phyloP scores from a whole-genome alignment of 53 echinoderm and acorn worm genomes.

The Actinopyga echinites region DNA sequence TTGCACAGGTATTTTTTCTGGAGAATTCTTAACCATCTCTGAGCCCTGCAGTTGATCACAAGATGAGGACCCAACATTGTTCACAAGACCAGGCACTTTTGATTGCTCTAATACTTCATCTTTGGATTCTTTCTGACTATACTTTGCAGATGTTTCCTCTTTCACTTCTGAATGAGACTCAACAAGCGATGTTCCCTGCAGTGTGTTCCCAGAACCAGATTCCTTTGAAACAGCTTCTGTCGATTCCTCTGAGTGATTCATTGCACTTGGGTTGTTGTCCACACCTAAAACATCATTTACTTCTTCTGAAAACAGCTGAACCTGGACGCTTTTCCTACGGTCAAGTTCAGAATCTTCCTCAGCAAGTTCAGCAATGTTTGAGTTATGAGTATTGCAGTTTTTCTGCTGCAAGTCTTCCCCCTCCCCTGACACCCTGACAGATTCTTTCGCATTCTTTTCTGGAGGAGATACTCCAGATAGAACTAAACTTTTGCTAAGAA shows the following conservation, averaged over 20 bases:
- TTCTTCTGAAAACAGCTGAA: background rate
- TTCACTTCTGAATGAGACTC: no score
- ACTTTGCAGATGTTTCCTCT: no score
- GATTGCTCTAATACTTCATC: background rate
- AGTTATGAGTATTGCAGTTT: slow-evolving; percentile 38
- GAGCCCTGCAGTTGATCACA: background rate
- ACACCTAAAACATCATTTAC: background rate
- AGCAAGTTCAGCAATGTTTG: slow-evolving; percentile 4
- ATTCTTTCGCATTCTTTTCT: slow-evolving; percentile 7
- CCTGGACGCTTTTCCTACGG: slow-evolving; percentile 19
- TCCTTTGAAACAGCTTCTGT: background rate
- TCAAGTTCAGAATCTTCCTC: slow-evolving; percentile 19
- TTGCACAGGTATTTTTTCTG: background rate
- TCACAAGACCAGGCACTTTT: slow-evolving; percentile 29
- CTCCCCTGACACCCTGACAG: background rate
- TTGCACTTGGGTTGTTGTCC: slow-evolving; percentile 1
- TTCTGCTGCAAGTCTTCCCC: background rate
- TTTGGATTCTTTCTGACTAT: background rate
- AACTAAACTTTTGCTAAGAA: slow-evolving; percentile 31
- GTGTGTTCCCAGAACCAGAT: no score
- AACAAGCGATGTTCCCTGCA: no score
- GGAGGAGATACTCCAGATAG: slow-evolving; percentile 35
- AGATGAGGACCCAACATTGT: background rate
- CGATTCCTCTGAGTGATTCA: slow-evolving; percentile 11
- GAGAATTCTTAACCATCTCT: no score